Evolutionary conservation across 2,888 invertebrate species (phyloP).

Genomic region (Liodrosophila aerea): DNA sequence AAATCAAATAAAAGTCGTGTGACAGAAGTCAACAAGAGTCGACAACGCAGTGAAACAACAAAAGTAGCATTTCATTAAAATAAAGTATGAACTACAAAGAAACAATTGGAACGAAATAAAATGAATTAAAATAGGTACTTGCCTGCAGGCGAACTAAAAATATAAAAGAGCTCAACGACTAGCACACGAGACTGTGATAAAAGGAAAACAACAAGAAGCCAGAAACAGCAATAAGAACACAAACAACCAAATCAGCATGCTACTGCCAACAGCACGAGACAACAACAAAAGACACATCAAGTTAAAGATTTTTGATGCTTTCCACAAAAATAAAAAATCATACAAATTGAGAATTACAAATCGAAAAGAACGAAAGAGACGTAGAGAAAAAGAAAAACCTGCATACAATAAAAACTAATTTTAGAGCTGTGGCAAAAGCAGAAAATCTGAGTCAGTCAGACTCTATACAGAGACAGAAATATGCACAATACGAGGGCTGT

Average conservation of each 20-base stretch:
- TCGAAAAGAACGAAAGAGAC: slow-evolving; percentile 31
- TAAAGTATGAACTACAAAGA: slow-evolving; percentile 23
- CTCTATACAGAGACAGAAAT: slow-evolving; percentile 13
- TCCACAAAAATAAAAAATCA: slow-evolving; percentile 45
- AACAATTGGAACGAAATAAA: slow-evolving; percentile 33
- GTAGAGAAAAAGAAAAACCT: slow-evolving; percentile 37
- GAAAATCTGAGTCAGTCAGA: slow-evolving; percentile 50
- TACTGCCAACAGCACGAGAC: slow-evolving; percentile 60
- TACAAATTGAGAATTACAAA: slow-evolving; percentile 64
- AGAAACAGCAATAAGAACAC: slow-evolving; percentile 9
- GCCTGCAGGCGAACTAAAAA: slow-evolving; percentile 66
- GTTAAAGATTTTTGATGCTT: slow-evolving; percentile 49
- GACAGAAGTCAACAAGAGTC: slow-evolving; percentile 27
- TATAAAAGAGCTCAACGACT: slow-evolving; percentile 61
- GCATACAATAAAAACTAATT: slow-evolving; percentile 74
- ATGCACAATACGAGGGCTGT: slow-evolving; percentile 28
- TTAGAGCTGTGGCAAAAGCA: slow-evolving; percentile 63
- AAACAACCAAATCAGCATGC: slow-evolving; percentile 30
- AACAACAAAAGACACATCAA: slow-evolving; percentile 23
- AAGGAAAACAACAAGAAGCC: slow-evolving; percentile 14
- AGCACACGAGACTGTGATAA: slow-evolving; percentile 38
- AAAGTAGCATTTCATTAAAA: slow-evolving; percentile 37
- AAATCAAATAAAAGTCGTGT: slow-evolving; percentile 68
- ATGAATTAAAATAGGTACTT: slow-evolving; percentile 52
- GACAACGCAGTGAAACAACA: slow-evolving; percentile 22